Evolutionary conservation across 2,888 invertebrate species (phyloP).

Genomic region (Diaprepes abbreviatus): DNA sequence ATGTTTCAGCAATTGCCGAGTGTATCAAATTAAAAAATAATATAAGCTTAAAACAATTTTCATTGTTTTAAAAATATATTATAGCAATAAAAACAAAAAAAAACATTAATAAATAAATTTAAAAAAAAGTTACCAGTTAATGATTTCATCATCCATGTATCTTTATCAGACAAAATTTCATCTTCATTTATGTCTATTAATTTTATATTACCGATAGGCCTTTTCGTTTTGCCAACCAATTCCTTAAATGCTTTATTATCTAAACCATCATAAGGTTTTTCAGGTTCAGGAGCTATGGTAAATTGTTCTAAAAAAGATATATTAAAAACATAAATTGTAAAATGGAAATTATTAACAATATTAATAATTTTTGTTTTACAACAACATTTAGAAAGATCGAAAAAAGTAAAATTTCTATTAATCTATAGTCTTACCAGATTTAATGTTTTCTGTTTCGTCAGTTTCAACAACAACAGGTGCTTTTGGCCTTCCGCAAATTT

Average conservation of each 20-base stretch:
- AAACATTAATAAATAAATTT: too few relatives aligned
- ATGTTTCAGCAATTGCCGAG: too few relatives aligned
- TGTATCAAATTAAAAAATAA: too few relatives aligned
- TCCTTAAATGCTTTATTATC: conserved; percentile 74
- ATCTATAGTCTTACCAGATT: conserved; percentile 26
- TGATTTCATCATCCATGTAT: conserved; percentile 86
- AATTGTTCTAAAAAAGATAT: conserved; percentile 21
- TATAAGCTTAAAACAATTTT: too few relatives aligned
- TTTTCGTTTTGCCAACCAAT: conserved; percentile 77
- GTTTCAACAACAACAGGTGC: conserved; percentile 60
- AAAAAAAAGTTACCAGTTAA: conserved; percentile 68
- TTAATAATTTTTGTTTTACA: too few relatives aligned
- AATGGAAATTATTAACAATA: too few relatives aligned
- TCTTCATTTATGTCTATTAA: conserved; percentile 88
- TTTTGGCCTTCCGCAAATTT: conserved; percentile 66
- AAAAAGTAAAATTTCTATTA: too few relatives aligned
- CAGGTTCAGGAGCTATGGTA: conserved; percentile 66
- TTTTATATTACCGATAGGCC: conserved; percentile 77
- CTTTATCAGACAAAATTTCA: conserved; percentile 80
- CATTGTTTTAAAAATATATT: too few relatives aligned
- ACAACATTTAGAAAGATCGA: too few relatives aligned
- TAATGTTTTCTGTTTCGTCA: conserved; percentile 1
- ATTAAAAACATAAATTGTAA: too few relatives aligned
- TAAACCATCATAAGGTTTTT: conserved; percentile 68
- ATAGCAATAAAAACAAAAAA: too few relatives aligned